Conservation (phyloP, 1,140 invertebrate species). For the Whitmania pigra region DNA sequence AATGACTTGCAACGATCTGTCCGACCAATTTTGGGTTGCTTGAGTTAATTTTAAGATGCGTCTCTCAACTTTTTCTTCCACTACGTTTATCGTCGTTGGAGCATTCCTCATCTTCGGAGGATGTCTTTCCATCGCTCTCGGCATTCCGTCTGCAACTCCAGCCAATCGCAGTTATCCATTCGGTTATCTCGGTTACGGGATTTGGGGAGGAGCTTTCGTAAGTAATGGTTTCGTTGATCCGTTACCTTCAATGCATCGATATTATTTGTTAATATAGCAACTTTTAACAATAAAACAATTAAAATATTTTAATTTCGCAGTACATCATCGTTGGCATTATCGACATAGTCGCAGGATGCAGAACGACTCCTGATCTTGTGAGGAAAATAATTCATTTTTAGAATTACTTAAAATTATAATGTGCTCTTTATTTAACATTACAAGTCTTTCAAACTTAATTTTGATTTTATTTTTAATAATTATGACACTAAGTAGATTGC, state of each 20-base stretch:
- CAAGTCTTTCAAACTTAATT: too few species aligned
- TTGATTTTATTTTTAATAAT: too few species aligned
- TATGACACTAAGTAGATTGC: too few species aligned
- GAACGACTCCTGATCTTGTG: neutral
- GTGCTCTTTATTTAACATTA: too few species aligned
- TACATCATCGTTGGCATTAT: neutral
- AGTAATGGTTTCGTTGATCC: neutral
- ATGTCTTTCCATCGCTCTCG: neutral
- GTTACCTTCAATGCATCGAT: too few species aligned
- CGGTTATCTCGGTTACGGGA: neutral
- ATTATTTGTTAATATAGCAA: neutral
- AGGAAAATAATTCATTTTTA: neutral
- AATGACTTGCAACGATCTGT: too few species aligned
- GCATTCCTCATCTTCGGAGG: constrained; percentile 3
- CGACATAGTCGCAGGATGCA: neutral
- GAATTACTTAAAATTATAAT: too few species aligned
- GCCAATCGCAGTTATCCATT: neutral
- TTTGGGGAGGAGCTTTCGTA: neutral
- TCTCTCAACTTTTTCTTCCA: constrained; percentile 1
- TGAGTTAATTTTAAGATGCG: neutral
- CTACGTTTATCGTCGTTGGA: neutral
- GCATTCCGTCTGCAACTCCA: constrained; percentile 1
- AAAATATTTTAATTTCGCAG: neutral
- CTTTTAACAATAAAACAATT: neutral
- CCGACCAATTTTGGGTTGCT: too few species aligned